These are phyloP conservation scores for Stegophylla sp. DNA, from an alignment of 2,888 invertebrate species.

Conservation along the genomic window DNA sequence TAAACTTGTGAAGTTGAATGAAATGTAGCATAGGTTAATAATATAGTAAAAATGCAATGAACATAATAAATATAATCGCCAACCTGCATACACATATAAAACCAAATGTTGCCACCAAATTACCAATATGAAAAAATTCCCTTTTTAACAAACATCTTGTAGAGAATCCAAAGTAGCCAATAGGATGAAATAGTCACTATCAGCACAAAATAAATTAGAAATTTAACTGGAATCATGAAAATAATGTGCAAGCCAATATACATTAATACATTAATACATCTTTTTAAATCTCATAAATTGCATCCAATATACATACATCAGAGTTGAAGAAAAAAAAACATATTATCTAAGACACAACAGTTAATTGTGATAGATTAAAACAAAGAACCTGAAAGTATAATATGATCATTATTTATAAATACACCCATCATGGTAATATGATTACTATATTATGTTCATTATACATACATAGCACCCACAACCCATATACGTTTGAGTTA, in stretches of 20 bases:
- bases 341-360: not conserved
- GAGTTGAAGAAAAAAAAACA: not conserved
- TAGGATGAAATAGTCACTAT: not conserved
- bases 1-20: not conserved
- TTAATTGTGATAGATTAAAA: not conserved
- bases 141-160: not conserved
- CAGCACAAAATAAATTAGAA: conserved; percentile 4
- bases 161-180: conserved; percentile 19
- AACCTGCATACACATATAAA: conserved; percentile 4
- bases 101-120: conserved; percentile 26
- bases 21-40: conserved; percentile 6
- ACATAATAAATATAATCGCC: conserved; percentile 22
- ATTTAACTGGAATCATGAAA: conserved; percentile 2
- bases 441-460: not conserved
- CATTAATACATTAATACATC: not conserved
- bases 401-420: not conserved
- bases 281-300: not conserved
- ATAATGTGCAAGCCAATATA: not conserved
- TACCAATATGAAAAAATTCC: conserved; percentile 8
- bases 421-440: not conserved
- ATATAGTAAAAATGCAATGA: conserved; percentile 21
- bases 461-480: not conserved
- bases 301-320: conserved; percentile 6
- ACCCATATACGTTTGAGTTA: not conserved
- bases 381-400: not conserved